Conservation (phyloP, 1,140 invertebrate species). For the Drosophila baimaii region DNA sequence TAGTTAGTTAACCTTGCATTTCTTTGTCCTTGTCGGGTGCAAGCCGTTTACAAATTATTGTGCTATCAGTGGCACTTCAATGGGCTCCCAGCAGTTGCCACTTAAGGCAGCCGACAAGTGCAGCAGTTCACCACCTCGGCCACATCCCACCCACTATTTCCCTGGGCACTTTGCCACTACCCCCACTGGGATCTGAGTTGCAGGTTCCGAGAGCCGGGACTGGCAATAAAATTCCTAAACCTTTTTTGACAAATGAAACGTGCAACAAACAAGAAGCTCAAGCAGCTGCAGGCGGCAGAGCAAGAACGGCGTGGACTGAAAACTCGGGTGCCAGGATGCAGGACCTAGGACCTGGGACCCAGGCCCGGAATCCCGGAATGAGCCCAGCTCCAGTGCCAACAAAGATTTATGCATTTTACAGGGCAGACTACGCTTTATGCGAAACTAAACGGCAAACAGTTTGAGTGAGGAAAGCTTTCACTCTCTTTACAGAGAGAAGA, state of each 20-base stretch:
- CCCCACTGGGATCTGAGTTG: constrained; percentile 7
- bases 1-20: constrained; percentile 42
- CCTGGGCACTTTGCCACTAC: constrained; percentile 9
- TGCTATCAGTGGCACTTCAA: constrained; percentile 54
- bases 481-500: constrained; percentile 28
- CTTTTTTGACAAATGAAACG: constrained; percentile 78
- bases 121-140: constrained; percentile 29
- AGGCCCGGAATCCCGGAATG: constrained; percentile 5
- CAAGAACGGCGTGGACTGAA: constrained; percentile 13
- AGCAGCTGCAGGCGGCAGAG: constrained; percentile 39
- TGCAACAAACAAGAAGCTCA: constrained; percentile 73
- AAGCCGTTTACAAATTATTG: constrained; percentile 47
- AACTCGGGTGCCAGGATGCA: constrained; percentile 22
- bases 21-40: constrained; percentile 28
- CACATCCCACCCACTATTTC: constrained; percentile 8
- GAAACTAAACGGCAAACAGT: constrained; percentile 77
- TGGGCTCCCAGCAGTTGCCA: constrained; percentile 47
- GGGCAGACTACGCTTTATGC: constrained; percentile 67
- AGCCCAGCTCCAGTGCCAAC: constrained; percentile 59
- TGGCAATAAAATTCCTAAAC: constrained; percentile 65
- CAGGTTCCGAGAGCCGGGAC: constrained; percentile 20
- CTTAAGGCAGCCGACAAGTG: constrained; percentile 42
- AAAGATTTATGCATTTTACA: constrained; percentile 79
- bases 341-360: constrained; percentile 7
- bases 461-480: constrained; percentile 65